Evolutionary conservation across 2,888 invertebrate genomes (phyloP).

Genomic region (Hypomecis punctinalis): DNA sequence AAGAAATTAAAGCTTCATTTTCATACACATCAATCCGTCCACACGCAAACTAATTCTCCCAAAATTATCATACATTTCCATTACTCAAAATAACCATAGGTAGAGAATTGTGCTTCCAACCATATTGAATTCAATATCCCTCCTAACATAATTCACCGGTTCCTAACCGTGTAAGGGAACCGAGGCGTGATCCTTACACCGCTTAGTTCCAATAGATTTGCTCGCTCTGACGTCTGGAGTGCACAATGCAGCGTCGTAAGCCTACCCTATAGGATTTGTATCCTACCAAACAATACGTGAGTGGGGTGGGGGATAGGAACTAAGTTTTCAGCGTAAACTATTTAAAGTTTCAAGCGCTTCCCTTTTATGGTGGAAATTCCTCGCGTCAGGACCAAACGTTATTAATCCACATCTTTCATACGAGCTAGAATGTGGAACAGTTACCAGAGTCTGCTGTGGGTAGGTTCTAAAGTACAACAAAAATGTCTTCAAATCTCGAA

Average conservation of each 20-base stretch:
- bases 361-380: too few species aligned
- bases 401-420: too few species aligned
- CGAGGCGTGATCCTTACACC: constrained; percentile 44
- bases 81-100: background rate
- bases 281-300: constrained; percentile 60
- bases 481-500: too few species aligned
- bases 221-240: constrained; percentile 55
- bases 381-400: too few species aligned
- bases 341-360: too few species aligned
- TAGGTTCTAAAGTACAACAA: too few species aligned
- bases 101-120: constrained; percentile 24
- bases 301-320: constrained; percentile 37
- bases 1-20: too few species aligned
- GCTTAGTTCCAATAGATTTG: constrained; percentile 67
- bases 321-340: constrained; percentile 33
- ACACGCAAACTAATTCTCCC: too few species aligned
- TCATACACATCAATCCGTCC: too few species aligned
- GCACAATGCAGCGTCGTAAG: constrained; percentile 68
- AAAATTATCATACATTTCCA: background rate
- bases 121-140: constrained; percentile 28
- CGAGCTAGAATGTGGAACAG: too few species aligned
- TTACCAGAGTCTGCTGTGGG: too few species aligned
- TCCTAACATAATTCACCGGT: constrained; percentile 33
- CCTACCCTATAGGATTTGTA: constrained; percentile 65
- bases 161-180: constrained; percentile 33